Conservation (phyloP, 2,113 vertebrate genomes). For the Istiophorus platypterus region DNA sequence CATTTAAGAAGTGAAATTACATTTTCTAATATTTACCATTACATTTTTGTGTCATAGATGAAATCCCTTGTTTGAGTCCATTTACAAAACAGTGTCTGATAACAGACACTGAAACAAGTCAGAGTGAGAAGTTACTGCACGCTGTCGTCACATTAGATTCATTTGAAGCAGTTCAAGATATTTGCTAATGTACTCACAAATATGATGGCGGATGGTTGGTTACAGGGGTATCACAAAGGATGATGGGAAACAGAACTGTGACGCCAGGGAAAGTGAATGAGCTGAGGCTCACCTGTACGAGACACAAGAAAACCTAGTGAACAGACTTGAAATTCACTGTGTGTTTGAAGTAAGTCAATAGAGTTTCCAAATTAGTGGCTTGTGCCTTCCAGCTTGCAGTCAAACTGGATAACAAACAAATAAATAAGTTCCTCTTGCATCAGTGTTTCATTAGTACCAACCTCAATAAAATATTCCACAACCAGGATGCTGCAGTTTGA, state of each 20-base stretch:
- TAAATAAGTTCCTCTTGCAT: background rate
- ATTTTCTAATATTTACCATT: background rate
- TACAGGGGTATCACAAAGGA: slow-evolving; percentile 43
- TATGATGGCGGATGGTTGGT: background rate
- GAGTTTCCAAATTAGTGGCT: too few species aligned
- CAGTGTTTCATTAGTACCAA: slow-evolving; percentile 34
- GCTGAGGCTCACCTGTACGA: slow-evolving; percentile 46
- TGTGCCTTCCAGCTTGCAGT: background rate
- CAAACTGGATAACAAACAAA: background rate
- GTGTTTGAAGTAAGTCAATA: background rate
- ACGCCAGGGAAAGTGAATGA: slow-evolving; percentile 14
- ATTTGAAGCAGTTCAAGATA: background rate
- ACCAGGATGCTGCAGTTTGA: slow-evolving; percentile 71
- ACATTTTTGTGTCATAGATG: background rate
- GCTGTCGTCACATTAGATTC: background rate
- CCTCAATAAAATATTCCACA: slow-evolving; percentile 58
- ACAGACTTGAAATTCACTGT: background rate
- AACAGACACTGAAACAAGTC: background rate
- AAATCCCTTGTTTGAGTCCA: background rate
- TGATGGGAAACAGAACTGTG: slow-evolving; percentile 66
- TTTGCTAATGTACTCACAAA: slow-evolving; percentile 13
- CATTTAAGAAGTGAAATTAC: background rate
- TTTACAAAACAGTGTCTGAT: too few species aligned
- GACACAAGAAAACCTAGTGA: background rate
- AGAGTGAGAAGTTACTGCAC: background rate